Conservation (phyloP, 2,113 vertebrate species). For the Dromaius novaehollandiae region DNA sequence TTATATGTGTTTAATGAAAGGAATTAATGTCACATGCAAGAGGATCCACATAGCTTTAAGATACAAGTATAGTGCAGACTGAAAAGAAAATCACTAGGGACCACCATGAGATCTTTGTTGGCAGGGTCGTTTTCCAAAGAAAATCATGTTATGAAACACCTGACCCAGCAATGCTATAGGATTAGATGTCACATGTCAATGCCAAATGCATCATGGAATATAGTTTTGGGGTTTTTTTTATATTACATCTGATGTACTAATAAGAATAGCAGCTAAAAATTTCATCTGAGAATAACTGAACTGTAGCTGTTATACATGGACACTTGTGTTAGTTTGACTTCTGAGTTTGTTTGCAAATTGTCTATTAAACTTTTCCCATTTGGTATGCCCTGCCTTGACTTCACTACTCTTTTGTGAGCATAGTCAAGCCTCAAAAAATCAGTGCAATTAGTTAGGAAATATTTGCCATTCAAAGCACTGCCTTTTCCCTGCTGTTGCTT, state of each 20-base stretch:
- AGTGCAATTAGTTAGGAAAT: neutral
- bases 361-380: neutral
- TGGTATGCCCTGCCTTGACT: neutral
- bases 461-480: neutral
- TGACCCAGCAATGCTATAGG: neutral
- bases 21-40: neutral
- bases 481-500: neutral
- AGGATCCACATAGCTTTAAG: neutral
- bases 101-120: neutral
- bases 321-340: neutral
- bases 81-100: neutral
- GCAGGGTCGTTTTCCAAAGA: neutral
- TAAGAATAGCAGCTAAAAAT: neutral
- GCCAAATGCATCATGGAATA: neutral
- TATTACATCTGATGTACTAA: neutral
- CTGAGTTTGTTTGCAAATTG: neutral
- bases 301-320: neutral
- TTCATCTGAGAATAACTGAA: neutral
- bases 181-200: neutral
- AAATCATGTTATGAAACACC: neutral
- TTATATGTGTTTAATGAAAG: neutral
- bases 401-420: neutral
- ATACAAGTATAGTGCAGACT: neutral
- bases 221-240: neutral
- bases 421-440: neutral